Evolutionary conservation across 2,888 invertebrate species (phyloP).

Genomic region (Prosopocoilus inquinatus): DNA sequence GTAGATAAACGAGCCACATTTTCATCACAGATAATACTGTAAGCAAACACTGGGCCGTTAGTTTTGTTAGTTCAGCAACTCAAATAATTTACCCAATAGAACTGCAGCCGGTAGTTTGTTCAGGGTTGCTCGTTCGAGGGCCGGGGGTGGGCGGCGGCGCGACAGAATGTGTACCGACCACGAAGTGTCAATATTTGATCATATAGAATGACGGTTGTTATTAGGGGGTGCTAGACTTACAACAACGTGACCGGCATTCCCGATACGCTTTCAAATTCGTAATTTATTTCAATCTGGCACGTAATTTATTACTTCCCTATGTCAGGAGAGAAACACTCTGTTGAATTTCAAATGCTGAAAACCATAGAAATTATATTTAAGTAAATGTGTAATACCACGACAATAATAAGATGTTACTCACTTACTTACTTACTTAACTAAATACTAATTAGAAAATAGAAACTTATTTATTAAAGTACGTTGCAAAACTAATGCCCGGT

Average conservation of each 20-base stretch:
- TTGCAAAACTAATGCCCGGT: no score
- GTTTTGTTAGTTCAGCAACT: constrained; percentile 54
- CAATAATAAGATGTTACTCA: no score
- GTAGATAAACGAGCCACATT: constrained; percentile 44
- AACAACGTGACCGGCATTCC: neutral
- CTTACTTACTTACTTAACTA: no score
- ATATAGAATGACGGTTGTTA: constrained; percentile 48
- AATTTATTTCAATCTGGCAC: no score
- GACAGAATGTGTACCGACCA: constrained; percentile 44
- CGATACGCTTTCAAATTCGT: no score
- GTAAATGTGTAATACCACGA: no score
- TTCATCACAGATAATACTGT: constrained; percentile 52
- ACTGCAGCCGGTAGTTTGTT: constrained; percentile 48
- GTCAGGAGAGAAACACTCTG: no score
- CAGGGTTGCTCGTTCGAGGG: constrained; percentile 37
- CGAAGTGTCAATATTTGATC: constrained; percentile 50
- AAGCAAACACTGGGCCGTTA: constrained; percentile 49
- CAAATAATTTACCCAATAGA: constrained; percentile 53
- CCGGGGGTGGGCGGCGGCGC: constrained; percentile 29
- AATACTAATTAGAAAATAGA: no score
- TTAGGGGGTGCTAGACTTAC: constrained; percentile 30
- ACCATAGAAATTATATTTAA: no score
- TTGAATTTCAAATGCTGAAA: no score
- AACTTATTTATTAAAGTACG: no score
- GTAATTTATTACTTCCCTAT: no score